Conservation (phyloP, 2,888 invertebrate species). For the Dicyrtoma fusca region DNA sequence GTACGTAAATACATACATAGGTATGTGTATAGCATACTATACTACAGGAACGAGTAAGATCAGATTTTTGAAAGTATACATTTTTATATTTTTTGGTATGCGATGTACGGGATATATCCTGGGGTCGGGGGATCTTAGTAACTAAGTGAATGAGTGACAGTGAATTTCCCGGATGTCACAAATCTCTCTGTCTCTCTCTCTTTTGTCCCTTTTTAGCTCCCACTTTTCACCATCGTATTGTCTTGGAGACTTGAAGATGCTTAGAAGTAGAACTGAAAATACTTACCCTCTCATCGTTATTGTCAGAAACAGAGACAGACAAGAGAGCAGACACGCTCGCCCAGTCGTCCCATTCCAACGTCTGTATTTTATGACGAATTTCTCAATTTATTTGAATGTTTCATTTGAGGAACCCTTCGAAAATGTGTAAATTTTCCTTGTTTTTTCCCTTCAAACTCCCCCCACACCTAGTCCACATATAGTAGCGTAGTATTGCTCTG, state of each 20-base stretch:
- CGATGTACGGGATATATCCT: neutral
- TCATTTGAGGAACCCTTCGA: constrained; percentile 24
- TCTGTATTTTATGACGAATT: constrained; percentile 32
- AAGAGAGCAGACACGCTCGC: neutral
- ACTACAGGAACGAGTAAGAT: too few relatives aligned
- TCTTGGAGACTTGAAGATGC: neutral
- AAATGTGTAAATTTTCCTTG: constrained; percentile 27
- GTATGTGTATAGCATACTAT: neutral
- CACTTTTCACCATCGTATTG: constrained; percentile 20
- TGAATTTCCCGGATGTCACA: constrained; percentile 35
- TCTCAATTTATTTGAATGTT: constrained; percentile 33
- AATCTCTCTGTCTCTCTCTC: constrained; percentile 22
- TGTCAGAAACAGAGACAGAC: neutral
- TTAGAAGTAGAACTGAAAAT: too few relatives aligned
- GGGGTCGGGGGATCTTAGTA: neutral
- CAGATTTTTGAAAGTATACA: too few relatives aligned
- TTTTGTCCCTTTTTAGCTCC: constrained; percentile 9
- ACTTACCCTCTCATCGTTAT: too few relatives aligned
- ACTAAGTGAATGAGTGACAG: constrained; percentile 23
- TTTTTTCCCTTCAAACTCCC: too few relatives aligned
- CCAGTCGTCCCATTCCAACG: neutral
- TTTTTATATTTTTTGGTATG: too few relatives aligned
- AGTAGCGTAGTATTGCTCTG: too few relatives aligned
- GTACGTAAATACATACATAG: neutral
- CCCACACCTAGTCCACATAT: too few relatives aligned